Evolutionary conservation across 2,797 vertebrate species (phyloP).

Genomic region (Jordanella pulchra): DNA sequence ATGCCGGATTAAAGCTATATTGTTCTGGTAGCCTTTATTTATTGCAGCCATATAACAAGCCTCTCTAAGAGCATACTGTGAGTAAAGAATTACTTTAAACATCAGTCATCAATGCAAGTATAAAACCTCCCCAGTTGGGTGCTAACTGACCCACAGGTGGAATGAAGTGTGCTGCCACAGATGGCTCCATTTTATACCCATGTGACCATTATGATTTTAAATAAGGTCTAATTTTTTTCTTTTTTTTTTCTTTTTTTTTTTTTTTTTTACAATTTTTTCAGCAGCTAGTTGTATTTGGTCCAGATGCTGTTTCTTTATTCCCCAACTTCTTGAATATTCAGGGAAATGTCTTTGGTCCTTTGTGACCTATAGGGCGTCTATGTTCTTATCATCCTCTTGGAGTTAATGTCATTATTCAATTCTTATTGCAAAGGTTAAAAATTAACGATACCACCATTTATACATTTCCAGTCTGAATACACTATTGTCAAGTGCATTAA

Average conservation of each 20-base stretch:
- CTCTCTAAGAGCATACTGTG: background rate
- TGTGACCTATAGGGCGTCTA: too few relatives aligned
- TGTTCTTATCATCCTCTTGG: too few relatives aligned
- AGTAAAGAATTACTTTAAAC: background rate
- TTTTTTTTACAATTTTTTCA: background rate
- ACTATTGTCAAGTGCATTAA: background rate
- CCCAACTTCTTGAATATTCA: background rate
- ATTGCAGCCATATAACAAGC: too few relatives aligned
- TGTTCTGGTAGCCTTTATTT: too few relatives aligned
- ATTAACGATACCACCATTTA: background rate
- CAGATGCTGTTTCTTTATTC: background rate
- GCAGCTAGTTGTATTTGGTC: background rate
- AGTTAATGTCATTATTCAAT: too few relatives aligned
- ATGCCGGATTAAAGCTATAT: too few relatives aligned
- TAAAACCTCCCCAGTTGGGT: background rate
- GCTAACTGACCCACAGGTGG: background rate
- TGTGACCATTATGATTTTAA: too few relatives aligned
- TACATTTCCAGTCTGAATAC: background rate
- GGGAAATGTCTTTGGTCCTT: background rate
- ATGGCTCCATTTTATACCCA: background rate
- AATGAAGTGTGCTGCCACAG: background rate
- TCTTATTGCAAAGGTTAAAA: background rate
- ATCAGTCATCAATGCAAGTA: background rate
- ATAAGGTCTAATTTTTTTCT: too few relatives aligned
- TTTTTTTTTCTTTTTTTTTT: background rate